Evolutionary conservation across 2,888 invertebrate genomes (phyloP).

Genomic region (Hetaerina titia): DNA sequence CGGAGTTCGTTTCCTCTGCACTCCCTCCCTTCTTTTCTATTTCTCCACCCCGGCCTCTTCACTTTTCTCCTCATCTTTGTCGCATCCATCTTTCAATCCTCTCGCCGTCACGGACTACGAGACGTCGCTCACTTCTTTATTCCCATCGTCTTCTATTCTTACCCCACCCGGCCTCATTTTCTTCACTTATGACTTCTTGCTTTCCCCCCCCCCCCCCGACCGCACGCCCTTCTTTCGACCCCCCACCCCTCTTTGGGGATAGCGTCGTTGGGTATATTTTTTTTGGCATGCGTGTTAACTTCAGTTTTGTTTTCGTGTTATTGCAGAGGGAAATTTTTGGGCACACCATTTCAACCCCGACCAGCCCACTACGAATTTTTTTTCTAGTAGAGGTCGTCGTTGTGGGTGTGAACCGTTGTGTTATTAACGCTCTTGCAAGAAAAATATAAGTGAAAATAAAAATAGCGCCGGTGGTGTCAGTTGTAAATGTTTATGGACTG

Average conservation of each 20-base stretch:
- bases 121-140: not conserved
- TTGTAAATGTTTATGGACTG: not conserved
- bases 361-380: not conserved
- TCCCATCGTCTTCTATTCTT: not conserved
- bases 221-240: not conserved
- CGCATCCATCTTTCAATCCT: not conserved
- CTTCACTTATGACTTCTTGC: not conserved
- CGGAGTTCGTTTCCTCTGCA: too few species aligned
- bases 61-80: not conserved
- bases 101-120: not conserved
- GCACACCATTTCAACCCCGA: constrained; percentile 11
- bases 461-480: not conserved
- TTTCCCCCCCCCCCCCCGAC: not conserved
- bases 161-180: not conserved
- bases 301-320: constrained; percentile 47
- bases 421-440: not conserved
- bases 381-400: not conserved
- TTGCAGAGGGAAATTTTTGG: not conserved
- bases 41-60: not conserved
- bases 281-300: constrained; percentile 43
- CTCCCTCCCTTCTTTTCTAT: too few species aligned
- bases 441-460: not conserved
- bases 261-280: not conserved
- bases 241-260: not conserved
- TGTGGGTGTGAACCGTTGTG: not conserved